phyloP scores from a whole-genome alignment of 2,797 vertebrate genomes.

The Centroberyx gerrardi region DNA sequence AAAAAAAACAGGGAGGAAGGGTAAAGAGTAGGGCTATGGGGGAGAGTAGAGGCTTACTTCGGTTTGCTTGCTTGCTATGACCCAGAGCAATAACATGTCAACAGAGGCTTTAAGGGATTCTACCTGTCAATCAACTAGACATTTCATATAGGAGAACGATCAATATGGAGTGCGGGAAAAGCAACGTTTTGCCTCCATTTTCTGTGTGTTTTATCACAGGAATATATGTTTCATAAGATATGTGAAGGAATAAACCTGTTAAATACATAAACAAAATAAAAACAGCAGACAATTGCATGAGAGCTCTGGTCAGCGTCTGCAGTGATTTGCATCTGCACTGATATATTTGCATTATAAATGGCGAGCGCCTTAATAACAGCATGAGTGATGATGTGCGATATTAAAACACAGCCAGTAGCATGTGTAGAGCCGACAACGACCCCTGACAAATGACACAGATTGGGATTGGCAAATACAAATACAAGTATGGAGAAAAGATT shows the following conservation, averaged over 20 bases:
- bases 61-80: constrained; percentile 66
- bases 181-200: constrained; percentile 30
- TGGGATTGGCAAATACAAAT: constrained; percentile 40
- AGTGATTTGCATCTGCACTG: neutral
- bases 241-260: neutral
- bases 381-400: constrained; percentile 70
- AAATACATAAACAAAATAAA: constrained; percentile 5
- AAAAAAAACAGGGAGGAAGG: constrained; percentile 6
- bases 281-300: constrained; percentile 31
- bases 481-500: neutral
- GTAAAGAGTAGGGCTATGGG: constrained; percentile 51
- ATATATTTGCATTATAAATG: constrained; percentile 62
- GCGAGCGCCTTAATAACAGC: constrained; percentile 56
- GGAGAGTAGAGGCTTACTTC: constrained; percentile 50
- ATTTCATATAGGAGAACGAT: constrained; percentile 22
- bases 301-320: constrained; percentile 41
- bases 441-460: constrained; percentile 56
- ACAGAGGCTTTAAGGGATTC: constrained; percentile 73
- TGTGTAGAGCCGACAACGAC: constrained; percentile 35
- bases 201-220: constrained; percentile 28
- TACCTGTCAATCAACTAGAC: constrained; percentile 73
- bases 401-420: constrained; percentile 61
- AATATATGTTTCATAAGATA: constrained; percentile 20
- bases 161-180: constrained; percentile 39
- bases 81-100: constrained; percentile 79